Conservation (phyloP, 2,797 vertebrate species). For the Poecilia gillii region DNA sequence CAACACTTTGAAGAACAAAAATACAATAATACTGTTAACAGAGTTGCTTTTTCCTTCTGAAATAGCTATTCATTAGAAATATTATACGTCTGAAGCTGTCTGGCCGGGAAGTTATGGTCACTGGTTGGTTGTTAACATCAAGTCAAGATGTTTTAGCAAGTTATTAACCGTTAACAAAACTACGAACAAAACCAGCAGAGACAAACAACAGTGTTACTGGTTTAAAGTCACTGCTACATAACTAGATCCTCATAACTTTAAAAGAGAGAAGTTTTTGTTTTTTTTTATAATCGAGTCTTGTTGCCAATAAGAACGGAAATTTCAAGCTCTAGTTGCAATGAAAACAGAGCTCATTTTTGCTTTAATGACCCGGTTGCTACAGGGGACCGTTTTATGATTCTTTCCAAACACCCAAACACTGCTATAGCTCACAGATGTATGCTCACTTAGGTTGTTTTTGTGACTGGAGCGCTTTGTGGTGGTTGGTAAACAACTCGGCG, state of each 20-base stretch:
- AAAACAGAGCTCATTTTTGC: neutral
- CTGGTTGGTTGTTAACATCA: neutral
- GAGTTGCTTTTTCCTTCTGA: neutral
- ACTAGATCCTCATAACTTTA: neutral
- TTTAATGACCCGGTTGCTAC: neutral
- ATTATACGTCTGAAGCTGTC: neutral
- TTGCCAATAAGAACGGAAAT: neutral
- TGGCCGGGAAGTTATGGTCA: neutral
- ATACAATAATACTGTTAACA: neutral
- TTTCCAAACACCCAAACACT: neutral
- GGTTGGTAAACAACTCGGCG: neutral
- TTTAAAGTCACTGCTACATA: neutral
- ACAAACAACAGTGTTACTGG: neutral
- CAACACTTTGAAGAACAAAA: neutral
- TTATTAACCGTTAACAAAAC: neutral
- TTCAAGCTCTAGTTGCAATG: neutral
- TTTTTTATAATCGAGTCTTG: neutral
- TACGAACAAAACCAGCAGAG: neutral
- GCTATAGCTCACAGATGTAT: neutral
- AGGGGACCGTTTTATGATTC: neutral
- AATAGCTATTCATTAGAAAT: neutral
- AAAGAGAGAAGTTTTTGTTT: too few species aligned
- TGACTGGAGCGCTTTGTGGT: neutral
- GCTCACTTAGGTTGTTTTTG: neutral
- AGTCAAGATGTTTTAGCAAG: neutral